These are phyloP conservation scores for Synergus laeviventris DNA, from an alignment of 2,888 invertebrate genomes.

Conservation along the genomic window DNA sequence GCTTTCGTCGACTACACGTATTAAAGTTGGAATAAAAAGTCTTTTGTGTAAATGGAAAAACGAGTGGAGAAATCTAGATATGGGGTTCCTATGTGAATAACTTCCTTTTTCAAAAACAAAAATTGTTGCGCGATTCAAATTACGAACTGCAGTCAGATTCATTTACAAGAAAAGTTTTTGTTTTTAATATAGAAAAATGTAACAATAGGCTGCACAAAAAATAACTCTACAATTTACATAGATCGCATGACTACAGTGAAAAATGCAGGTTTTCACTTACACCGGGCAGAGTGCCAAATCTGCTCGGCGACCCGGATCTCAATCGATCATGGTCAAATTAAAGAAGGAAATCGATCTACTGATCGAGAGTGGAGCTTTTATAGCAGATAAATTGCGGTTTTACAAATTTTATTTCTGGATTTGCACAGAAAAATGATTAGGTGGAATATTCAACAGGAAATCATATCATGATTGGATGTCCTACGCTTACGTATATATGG, in stretches of 20 bases:
- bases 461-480: background rate
- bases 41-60: slow-evolving; percentile 17
- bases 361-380: background rate
- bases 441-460: too few species aligned
- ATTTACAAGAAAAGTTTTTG: too few species aligned
- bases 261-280: slow-evolving; percentile 10
- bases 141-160: background rate
- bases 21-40: slow-evolving; percentile 27
- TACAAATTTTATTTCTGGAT: background rate
- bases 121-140: background rate
- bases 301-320: slow-evolving; percentile 20
- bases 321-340: slow-evolving; percentile 17
- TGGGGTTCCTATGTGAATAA: slow-evolving; percentile 1
- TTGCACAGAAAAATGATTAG: too few species aligned
- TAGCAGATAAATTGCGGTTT: too few species aligned
- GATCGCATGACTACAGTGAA: slow-evolving; percentile 14
- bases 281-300: slow-evolving; percentile 10
- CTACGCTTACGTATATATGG: background rate
- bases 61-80: slow-evolving; percentile 25
- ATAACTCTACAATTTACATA: background rate
- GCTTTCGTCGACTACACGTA: slow-evolving; percentile 24
- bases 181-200: too few species aligned
- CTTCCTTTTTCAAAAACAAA: background rate
- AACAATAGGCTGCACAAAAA: too few species aligned
- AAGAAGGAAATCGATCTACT: slow-evolving; percentile 5